Base-by-base conservation (phyloP, 1,140 invertebrate species). In the Cotesia vestalis region DNA sequence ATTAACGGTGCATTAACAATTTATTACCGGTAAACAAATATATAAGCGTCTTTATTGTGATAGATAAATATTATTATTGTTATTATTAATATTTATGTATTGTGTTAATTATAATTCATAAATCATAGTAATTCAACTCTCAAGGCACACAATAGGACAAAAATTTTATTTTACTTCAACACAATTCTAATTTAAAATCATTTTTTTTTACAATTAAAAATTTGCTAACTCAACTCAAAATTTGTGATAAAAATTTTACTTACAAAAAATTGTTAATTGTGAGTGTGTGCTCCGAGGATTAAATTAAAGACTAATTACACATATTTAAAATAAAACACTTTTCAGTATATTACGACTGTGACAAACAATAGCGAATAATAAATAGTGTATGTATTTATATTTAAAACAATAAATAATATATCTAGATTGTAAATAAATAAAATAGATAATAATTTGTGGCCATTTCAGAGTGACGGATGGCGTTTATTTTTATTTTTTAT, bases 1-100 rank as follows among this genome's bases (percentile, higher is more conserved):
- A 85, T 67, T 66, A 46, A 55, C 53, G 62, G 69, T 73, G 75
- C 72, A 57, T 66, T n/a, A 66, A 66, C 40, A 69, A 61, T 69
- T 9, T 46, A 69, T 69, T 14, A 34, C 51, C 38, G 20, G 51
- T 68, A 20, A 70, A 70, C 34, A 62, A 11, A 64, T 34, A 12
- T 14, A 62, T 57, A 12, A 11, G 66, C 66, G 55, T 61, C 27
- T 66, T 27, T 27, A 27, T 27, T 12, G 60, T 64, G 34, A 69
- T 17, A 61, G 53, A 11, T 40, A 62, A 73, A 67, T 6, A 46
- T 14, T 35, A 27, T 20, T 73, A 64, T 27, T 27, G 27, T 27
- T 27, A 27, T 27, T 20, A 59, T 9, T 1, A 12, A 12, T 17
- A 64, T 34, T 70, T 40, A n/a, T 9, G 5, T n/a, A 52, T 63